Percentiles rank a stretch among this genome's conserved stretches.
These are phyloP conservation scores for Myrmophylax atrothorax DNA, from an alignment of 2,113 vertebrate genomes.

Conservation along the genomic window DNA sequence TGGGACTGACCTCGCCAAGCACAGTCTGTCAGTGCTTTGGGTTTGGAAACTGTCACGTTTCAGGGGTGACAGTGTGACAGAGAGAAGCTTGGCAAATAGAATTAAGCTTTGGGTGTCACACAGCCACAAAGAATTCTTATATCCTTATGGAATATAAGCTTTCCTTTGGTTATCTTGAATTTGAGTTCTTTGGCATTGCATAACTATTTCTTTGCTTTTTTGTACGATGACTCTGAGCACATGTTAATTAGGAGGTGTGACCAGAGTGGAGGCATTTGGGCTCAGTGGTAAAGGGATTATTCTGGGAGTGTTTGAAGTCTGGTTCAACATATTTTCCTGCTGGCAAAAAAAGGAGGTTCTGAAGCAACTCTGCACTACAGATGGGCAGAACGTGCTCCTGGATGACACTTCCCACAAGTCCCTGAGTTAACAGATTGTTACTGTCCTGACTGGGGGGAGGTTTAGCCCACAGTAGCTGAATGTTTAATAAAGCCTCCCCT, in stretches of 20 bases:
- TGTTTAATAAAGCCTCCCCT: background rate
- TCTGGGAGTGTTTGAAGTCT: slow-evolving; percentile 10
- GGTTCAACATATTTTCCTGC: slow-evolving; percentile 5
- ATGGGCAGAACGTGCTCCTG: background rate
- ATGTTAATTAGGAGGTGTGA: background rate
- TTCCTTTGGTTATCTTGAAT: background rate
- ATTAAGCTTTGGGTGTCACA: background rate
- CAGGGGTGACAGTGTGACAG: background rate
- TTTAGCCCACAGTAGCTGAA: background rate
- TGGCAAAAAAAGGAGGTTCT: background rate
- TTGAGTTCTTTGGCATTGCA: background rate
- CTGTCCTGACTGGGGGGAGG: background rate
- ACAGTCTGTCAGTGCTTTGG: fast-evolving
- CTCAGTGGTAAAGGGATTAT: background rate
- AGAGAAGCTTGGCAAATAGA: background rate
- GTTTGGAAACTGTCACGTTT: background rate
- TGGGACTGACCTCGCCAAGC: background rate
- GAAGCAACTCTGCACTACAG: background rate
- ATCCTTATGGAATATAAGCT: background rate
- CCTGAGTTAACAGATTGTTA: background rate
- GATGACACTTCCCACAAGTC: background rate
- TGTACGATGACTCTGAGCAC: background rate
- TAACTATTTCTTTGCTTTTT: background rate
- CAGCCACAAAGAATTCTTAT: background rate
- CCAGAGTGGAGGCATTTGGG: background rate